Base-by-base conservation (phyloP, 1,140 invertebrate species). In the Leptopilina clavipes region DNA sequence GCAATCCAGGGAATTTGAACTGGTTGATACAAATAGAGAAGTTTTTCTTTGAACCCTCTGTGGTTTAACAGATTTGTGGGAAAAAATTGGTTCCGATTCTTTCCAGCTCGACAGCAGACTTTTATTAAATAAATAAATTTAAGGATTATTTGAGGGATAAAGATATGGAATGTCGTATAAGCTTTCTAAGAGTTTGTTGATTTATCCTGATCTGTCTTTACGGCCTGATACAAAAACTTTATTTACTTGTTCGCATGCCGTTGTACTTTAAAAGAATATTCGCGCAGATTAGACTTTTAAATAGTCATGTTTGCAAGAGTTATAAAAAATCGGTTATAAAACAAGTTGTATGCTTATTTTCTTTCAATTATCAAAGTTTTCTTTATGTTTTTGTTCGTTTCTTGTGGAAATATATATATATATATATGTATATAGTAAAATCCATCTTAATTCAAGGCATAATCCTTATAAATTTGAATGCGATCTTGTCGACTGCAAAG, bases 391-490 rank as follows among this genome's bases (percentile, higher is more conserved):
- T 0, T 52, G 48, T 52, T 52, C 48, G 7, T 10, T 54, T 18
- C 48, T 54, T 3, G 52, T 14, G 37, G 37, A 40, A 40, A 31
- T 31, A 31, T 5, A 52, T 31, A 31, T 31, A 31, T 31, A 31
- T 31, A 6, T 31, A 31, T 31, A 31, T 31, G 9, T 40, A 65
- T 37, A 22, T 65, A n/a, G 22, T 65, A 31, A 31, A 22, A 65
- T 12, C 59, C 5, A 3, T 10, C 59, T 37, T 31, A 65, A 65
- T 65, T 37, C 59, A 37, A n/a, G 25, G 25, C 59, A 31, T 65
- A 65, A 65, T 65, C 59, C 59, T 65, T 65, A 22, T n/a, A n/a
- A 65, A 22, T 22, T 65, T 65, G 59, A 65, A 65, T 65, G 59
- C 25, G 59, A 65, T 65, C 59, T 65, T 65, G 59, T 65, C 22